phyloP scores from a whole-genome alignment of 2,888 invertebrate species.

The Folsomia manolachei region DNA sequence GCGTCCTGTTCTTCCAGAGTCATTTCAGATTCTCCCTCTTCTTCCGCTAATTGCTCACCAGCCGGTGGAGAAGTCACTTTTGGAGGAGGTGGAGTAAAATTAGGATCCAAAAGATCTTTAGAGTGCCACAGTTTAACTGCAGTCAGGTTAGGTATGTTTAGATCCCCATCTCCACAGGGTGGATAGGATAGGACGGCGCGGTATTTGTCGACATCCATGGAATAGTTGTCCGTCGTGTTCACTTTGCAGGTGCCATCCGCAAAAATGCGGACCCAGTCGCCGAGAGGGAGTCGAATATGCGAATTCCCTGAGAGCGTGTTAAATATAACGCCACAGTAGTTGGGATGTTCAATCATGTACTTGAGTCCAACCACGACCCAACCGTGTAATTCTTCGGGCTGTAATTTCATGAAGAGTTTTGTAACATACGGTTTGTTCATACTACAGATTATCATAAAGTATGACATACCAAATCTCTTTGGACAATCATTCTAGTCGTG shows the following conservation, averaged over 20 bases:
- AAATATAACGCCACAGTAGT: conserved; percentile 42
- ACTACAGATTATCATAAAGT: background rate
- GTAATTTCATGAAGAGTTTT: background rate
- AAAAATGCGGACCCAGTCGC: conserved; percentile 45
- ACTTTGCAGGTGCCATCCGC: conserved; percentile 40
- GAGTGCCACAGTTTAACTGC: conserved; percentile 38
- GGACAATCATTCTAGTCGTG: conserved; percentile 41
- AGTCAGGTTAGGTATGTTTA: conserved; percentile 33
- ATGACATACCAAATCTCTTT: conserved; percentile 18
- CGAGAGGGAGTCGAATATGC: conserved; percentile 40
- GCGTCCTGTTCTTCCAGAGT: background rate
- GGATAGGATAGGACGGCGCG: conserved; percentile 32
- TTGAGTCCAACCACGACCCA: conserved; percentile 46
- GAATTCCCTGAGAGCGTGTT: conserved; percentile 41
- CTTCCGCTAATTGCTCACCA: no score
- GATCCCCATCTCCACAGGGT: conserved; percentile 19
- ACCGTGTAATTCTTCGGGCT: conserved; percentile 36
- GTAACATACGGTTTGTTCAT: background rate
- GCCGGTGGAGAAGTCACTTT: no score
- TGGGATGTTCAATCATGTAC: conserved; percentile 47
- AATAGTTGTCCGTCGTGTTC: conserved; percentile 31
- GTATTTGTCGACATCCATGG: conserved; percentile 36
- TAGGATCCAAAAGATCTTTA: conserved; percentile 2
- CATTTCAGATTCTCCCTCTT: no score
- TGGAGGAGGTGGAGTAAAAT: no score